Evolutionary conservation across 2,888 invertebrate genomes (phyloP).

Genomic region (Tachina lurida): DNA sequence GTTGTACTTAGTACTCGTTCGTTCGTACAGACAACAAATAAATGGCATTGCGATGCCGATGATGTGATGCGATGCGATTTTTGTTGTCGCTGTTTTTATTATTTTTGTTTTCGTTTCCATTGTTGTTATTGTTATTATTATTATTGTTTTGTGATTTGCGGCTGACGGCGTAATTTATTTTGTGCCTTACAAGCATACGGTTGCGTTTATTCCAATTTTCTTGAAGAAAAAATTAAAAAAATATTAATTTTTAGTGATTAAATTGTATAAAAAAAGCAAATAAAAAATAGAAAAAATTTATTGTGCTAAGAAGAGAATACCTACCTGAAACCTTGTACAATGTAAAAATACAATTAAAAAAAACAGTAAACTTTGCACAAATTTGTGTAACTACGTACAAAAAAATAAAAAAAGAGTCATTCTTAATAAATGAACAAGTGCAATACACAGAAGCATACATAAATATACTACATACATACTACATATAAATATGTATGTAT

Average conservation of each 20-base stretch:
- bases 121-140: slow-evolving; percentile 50
- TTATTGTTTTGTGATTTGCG: slow-evolving; percentile 64
- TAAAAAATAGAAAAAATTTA: not conserved
- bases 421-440: slow-evolving; percentile 60
- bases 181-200: slow-evolving; percentile 74
- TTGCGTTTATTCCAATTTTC: slow-evolving; percentile 66
- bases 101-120: slow-evolving; percentile 43
- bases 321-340: slow-evolving; percentile 24
- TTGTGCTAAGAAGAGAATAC: not conserved
- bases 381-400: slow-evolving; percentile 10
- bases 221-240: slow-evolving; percentile 31
- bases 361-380: not conserved
- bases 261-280: slow-evolving; percentile 9
- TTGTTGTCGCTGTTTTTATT: slow-evolving; percentile 45
- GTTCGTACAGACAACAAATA: slow-evolving; percentile 53
- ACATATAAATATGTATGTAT: not conserved
- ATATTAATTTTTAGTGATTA: not conserved
- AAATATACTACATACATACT: not conserved
- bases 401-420: slow-evolving; percentile 41
- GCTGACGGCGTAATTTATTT: slow-evolving; percentile 72
- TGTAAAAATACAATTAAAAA: slow-evolving; percentile 28
- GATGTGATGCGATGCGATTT: slow-evolving; percentile 68
- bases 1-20: slow-evolving; percentile 14
- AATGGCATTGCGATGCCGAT: slow-evolving; percentile 59
- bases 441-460: slow-evolving; percentile 45